Evolutionary conservation across 2,888 invertebrate genomes (phyloP).

Genomic region (Drosophila pseudotakahashii): DNA sequence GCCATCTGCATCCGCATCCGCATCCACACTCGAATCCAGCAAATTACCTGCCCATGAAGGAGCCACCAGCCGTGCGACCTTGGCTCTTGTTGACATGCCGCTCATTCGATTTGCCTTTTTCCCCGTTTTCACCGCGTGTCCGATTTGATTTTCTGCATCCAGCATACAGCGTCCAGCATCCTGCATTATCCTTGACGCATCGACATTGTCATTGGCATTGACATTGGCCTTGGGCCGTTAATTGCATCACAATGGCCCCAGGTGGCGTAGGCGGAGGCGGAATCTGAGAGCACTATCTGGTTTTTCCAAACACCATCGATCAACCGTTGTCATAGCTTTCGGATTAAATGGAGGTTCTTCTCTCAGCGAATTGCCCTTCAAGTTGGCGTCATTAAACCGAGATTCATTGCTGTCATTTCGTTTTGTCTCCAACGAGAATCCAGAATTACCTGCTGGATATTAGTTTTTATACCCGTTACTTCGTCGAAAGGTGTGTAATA

Average conservation of each 20-base stretch:
- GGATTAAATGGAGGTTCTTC: slow-evolving; percentile 4
- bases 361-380: not conserved
- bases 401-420: slow-evolving; percentile 5
- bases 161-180: not conserved
- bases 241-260: slow-evolving; percentile 36
- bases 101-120: slow-evolving; percentile 57
- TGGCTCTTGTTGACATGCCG: slow-evolving; percentile 46
- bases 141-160: slow-evolving; percentile 45
- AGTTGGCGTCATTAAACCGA: slow-evolving; percentile 2
- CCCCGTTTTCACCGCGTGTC: slow-evolving; percentile 19
- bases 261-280: not conserved
- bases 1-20: not conserved
- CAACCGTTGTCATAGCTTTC: slow-evolving; percentile 8
- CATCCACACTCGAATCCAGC: not conserved
- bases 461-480: not conserved
- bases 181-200: slow-evolving; percentile 22
- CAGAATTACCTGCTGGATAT: not conserved
- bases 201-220: not conserved
- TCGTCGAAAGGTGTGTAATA: too few species aligned
- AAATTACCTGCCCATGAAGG: not conserved
- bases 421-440: not conserved
- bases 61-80: slow-evolving; percentile 27
- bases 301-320: slow-evolving; percentile 6
- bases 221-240: slow-evolving; percentile 51
- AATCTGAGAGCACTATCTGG: not conserved